A percentile compares a stretch with the other conserved stretches of the same genome.
Conservation (phyloP, 2,113 vertebrate species). For the Ammodramus savannarum region DNA sequence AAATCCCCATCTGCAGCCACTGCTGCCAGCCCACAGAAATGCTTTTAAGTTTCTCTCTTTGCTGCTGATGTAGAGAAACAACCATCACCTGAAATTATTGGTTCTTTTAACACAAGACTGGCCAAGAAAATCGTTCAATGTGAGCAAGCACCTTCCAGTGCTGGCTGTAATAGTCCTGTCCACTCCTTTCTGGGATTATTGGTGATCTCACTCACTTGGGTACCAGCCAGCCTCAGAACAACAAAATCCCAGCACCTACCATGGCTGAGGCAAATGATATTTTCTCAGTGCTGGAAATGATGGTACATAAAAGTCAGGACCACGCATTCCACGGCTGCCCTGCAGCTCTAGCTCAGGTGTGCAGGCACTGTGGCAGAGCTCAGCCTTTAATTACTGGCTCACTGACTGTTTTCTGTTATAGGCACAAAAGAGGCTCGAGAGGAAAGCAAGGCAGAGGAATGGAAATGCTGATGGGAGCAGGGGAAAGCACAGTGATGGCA, state of each 20-base stretch:
- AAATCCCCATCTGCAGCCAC: not conserved
- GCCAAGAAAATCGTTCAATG: not conserved
- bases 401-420: not conserved
- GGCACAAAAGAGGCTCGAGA: not conserved
- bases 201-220: not conserved
- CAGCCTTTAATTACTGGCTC: slow-evolving; percentile 53
- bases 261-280: not conserved
- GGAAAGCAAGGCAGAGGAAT: not conserved
- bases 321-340: not conserved
- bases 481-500: not conserved
- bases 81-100: not conserved
- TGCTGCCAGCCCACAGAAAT: not conserved
- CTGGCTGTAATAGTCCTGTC: not conserved
- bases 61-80: not conserved
- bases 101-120: not conserved
- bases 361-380: not conserved
- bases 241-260: not conserved
- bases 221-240: not conserved
- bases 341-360: not conserved
- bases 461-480: not conserved
- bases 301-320: not conserved
- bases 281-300: not conserved
- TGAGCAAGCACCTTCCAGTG: not conserved
- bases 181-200: not conserved
- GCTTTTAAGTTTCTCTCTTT: not conserved